Evolutionary conservation across 1,140 invertebrate species (phyloP).

Genomic region (Phymorhynchus buccinoides): DNA sequence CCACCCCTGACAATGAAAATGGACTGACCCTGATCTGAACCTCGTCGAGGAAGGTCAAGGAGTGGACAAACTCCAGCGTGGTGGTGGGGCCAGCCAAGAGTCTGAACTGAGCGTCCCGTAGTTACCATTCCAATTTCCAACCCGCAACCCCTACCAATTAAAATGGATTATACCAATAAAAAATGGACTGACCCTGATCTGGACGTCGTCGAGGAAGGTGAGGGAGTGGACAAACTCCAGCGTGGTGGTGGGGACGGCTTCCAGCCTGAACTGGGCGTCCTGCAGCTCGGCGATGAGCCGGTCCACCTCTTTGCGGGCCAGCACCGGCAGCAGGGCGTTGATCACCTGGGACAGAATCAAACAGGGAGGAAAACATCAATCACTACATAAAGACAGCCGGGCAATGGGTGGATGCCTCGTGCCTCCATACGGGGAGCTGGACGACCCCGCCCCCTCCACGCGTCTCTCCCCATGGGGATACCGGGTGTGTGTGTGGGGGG

Average conservation of each 20-base stretch:
- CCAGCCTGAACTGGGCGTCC: conserved; percentile 78
- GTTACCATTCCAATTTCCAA: conserved; percentile 67
- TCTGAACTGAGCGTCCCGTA: conserved; percentile 78
- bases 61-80: conserved; percentile 81
- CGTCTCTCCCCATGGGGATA: too few species aligned
- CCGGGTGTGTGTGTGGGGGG: too few species aligned
- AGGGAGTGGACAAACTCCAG: conserved; percentile 81
- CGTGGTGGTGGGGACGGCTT: conserved; percentile 78
- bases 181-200: conserved; percentile 72
- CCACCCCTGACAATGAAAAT: neutral
- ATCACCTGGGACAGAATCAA: conserved; percentile 62
- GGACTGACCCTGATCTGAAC: conserved; percentile 75
- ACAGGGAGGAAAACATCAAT: neutral
- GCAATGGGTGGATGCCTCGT: too few species aligned
- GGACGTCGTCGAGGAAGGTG: conserved; percentile 80
- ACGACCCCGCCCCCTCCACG: too few species aligned
- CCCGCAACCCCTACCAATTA: too few species aligned
- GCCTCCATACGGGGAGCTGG: too few species aligned
- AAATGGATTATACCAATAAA: too few species aligned
- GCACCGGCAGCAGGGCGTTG: conserved; percentile 72
- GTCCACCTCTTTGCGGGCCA: conserved; percentile 79
- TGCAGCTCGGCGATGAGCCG: conserved; percentile 77
- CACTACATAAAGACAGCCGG: neutral
- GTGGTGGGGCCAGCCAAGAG: conserved; percentile 79
- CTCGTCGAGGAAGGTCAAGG: conserved; percentile 81